phyloP scores from a whole-genome alignment of 2,888 invertebrate genomes.

The Diaperis boleti region DNA sequence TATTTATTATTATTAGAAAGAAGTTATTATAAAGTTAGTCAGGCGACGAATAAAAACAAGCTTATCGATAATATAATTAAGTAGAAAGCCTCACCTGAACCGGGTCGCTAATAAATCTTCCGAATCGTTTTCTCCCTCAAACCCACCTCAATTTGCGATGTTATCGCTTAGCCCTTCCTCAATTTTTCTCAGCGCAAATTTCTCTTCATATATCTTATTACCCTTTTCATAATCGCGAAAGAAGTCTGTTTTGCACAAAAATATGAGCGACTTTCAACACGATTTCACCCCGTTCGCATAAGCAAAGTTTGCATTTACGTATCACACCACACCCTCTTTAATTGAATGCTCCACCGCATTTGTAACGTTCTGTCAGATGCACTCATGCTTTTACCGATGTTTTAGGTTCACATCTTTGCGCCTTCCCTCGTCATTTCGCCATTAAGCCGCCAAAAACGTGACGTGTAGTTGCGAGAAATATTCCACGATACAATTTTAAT shows the following conservation, averaged over 20 bases:
- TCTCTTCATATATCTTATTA: constrained; percentile 8
- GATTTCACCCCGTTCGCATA: constrained; percentile 21
- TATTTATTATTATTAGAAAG: no score
- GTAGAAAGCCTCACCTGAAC: background rate
- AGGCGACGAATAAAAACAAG: no score
- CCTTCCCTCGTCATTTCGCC: constrained; percentile 14
- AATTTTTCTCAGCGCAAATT: constrained; percentile 10
- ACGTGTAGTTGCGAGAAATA: constrained; percentile 5
- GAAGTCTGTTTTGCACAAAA: constrained; percentile 9
- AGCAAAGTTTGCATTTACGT: constrained; percentile 25
- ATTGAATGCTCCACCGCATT: constrained; percentile 26
- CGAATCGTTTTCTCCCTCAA: background rate
- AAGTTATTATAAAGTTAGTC: no score
- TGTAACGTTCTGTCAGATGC: constrained; percentile 24
- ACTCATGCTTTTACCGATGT: constrained; percentile 20
- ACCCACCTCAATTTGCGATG: background rate
- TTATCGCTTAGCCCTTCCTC: background rate
- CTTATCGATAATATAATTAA: background rate
- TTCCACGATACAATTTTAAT: constrained; percentile 13
- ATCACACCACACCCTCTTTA: constrained; percentile 21
- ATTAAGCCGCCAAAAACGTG: constrained; percentile 13
- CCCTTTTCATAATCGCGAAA: background rate
- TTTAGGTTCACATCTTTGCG: constrained; percentile 15
- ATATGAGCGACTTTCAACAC: constrained; percentile 11
- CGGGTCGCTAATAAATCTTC: background rate